Percentiles rank a stretch among this genome's conserved stretches.
Conservation (phyloP, 2,113 vertebrate genomes). For the Neolamprologus hecqui region DNA sequence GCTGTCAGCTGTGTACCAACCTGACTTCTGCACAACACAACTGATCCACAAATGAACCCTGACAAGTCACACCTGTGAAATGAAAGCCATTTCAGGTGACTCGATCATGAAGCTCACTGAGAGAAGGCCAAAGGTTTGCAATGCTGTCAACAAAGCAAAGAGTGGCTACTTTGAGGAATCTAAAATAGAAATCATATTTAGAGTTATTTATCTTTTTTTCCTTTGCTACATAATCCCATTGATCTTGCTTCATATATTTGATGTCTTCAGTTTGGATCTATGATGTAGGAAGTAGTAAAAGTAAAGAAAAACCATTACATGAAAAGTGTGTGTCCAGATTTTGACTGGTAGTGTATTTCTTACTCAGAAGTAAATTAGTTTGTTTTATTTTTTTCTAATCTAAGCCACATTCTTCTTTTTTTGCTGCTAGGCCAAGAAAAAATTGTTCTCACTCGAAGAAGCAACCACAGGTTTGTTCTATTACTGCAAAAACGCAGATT, state of each 20-base stretch:
- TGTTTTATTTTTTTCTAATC: not conserved
- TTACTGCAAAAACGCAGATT: not conserved
- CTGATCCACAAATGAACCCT: not conserved
- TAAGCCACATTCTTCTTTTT: not conserved
- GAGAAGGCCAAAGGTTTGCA: not conserved
- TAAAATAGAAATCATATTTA: not conserved
- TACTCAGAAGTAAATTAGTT: not conserved
- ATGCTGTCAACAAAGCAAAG: not conserved
- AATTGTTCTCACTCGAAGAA: not conserved
- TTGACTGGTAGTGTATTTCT: fast-evolving
- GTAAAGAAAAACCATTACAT: not conserved
- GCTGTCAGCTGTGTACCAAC: not conserved
- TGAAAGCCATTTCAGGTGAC: not conserved
- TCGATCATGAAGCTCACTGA: not conserved
- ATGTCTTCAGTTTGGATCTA: not conserved
- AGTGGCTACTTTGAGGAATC: not conserved
- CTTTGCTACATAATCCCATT: not conserved
- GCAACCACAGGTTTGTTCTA: conserved; percentile 9
- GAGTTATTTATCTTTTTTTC: not conserved
- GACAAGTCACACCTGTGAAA: not conserved
- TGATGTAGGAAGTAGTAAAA: not conserved
- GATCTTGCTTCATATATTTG: not conserved
- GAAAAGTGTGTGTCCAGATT: not conserved
- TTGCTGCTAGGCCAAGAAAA: conserved; percentile 6
- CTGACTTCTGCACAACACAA: not conserved